Evolutionary conservation across 2,888 invertebrate genomes (phyloP).

Genomic region (Chloromyia formosa): DNA sequence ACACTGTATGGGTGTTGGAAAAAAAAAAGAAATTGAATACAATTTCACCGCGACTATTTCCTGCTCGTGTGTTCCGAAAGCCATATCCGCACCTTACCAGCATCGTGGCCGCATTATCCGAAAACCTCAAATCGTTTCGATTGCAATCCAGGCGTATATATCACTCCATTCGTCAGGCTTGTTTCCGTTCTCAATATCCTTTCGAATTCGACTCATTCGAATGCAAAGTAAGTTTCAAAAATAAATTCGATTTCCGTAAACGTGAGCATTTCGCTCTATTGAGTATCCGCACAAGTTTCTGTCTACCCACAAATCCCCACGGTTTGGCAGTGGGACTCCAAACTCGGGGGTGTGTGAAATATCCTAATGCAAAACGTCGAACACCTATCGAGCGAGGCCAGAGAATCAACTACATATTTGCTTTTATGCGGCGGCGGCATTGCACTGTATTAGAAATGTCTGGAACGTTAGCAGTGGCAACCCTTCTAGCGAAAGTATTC

Average conservation of each 20-base stretch:
- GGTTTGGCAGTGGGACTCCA: background rate
- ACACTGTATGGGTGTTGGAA: background rate
- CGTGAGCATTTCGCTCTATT: constrained; percentile 45
- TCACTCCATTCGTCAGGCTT: constrained; percentile 26
- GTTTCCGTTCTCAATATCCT: constrained; percentile 34
- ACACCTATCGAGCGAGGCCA: background rate
- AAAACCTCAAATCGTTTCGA: constrained; percentile 35
- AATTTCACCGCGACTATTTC: too few relatives aligned
- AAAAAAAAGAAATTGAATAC: too few relatives aligned
- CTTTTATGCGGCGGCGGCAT: constrained; percentile 10
- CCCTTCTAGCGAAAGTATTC: background rate
- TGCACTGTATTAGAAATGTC: constrained; percentile 27
- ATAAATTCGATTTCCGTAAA: constrained; percentile 47
- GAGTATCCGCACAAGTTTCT: constrained; percentile 30
- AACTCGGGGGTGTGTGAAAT: background rate
- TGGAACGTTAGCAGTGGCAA: constrained; percentile 12
- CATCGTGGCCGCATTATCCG: background rate
- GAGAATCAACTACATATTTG: constrained; percentile 17
- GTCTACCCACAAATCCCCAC: background rate
- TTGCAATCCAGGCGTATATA: constrained; percentile 25
- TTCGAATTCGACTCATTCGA: constrained; percentile 34
- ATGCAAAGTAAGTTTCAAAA: constrained; percentile 45
- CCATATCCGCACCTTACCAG: too few relatives aligned
- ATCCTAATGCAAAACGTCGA: background rate
- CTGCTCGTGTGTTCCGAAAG: too few relatives aligned